phyloP scores from a whole-genome alignment of 2,113 vertebrate species.

The Serilophus lunatus region DNA sequence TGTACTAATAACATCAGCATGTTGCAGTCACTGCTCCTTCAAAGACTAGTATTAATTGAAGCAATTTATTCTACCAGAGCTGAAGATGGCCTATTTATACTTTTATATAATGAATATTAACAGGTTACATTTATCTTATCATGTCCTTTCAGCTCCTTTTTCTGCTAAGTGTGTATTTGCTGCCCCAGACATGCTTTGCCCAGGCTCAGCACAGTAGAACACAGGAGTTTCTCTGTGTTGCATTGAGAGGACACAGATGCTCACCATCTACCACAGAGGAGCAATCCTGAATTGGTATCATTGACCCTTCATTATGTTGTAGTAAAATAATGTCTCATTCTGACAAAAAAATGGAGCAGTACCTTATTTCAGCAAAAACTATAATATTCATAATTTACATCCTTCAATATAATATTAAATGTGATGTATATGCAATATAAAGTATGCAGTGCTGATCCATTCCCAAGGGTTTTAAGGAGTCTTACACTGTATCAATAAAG shows the following conservation, averaged over 20 bases:
- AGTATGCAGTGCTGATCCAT: background rate
- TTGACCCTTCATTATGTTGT: background rate
- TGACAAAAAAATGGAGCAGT: background rate
- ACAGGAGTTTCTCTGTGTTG: background rate
- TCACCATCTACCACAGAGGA: background rate
- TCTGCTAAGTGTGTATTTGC: background rate
- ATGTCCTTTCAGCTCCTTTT: background rate
- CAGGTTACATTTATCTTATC: constrained; percentile 14
- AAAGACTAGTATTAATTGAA: constrained; percentile 58
- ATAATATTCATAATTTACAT: background rate
- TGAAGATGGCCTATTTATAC: constrained; percentile 46
- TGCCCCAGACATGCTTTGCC: background rate
- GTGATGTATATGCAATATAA: background rate
- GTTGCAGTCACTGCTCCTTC: constrained; percentile 38
- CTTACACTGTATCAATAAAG: background rate
- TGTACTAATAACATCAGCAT: constrained; percentile 35
- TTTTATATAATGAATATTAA: constrained; percentile 27
- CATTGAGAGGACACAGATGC: background rate
- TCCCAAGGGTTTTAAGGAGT: background rate
- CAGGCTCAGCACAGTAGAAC: background rate
- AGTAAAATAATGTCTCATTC: background rate
- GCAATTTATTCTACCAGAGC: constrained; percentile 50
- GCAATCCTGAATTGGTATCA: background rate
- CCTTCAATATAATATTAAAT: background rate
- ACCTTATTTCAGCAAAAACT: background rate